phyloP scores from a whole-genome alignment of 2,888 invertebrate species.

The Tipula lateralis region DNA sequence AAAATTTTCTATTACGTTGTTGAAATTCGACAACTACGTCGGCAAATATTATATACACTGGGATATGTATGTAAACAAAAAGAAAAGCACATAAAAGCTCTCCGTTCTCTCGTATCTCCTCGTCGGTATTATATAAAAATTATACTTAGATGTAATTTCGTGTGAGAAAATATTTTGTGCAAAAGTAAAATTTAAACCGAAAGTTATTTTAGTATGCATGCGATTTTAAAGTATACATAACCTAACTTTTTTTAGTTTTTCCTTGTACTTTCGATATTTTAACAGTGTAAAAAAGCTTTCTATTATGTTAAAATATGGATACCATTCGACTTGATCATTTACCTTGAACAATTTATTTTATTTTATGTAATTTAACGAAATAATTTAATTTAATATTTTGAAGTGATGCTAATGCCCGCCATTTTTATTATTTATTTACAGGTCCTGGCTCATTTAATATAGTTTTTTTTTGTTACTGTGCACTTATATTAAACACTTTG shows the following conservation, averaged over 20 bases:
- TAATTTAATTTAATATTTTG: background rate
- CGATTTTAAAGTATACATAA: slow-evolving; percentile 11
- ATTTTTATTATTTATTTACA: background rate
- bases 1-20: slow-evolving; percentile 9
- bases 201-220: background rate
- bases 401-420: background rate
- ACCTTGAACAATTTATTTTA: background rate
- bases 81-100: background rate
- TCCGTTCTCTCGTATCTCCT: background rate
- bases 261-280: background rate
- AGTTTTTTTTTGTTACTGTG: background rate
- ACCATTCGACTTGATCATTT: background rate
- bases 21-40: background rate
- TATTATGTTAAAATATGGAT: background rate
- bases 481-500: background rate
- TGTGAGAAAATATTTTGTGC: background rate
- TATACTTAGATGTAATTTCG: background rate
- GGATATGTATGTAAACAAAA: background rate
- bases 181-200: background rate
- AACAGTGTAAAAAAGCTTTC: background rate
- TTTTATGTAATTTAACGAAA: background rate
- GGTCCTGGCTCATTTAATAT: background rate
- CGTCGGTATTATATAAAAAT: background rate
- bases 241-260: background rate
- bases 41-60: background rate